Conservation (phyloP, 2,888 invertebrate species). For the Alcis repandata region DNA sequence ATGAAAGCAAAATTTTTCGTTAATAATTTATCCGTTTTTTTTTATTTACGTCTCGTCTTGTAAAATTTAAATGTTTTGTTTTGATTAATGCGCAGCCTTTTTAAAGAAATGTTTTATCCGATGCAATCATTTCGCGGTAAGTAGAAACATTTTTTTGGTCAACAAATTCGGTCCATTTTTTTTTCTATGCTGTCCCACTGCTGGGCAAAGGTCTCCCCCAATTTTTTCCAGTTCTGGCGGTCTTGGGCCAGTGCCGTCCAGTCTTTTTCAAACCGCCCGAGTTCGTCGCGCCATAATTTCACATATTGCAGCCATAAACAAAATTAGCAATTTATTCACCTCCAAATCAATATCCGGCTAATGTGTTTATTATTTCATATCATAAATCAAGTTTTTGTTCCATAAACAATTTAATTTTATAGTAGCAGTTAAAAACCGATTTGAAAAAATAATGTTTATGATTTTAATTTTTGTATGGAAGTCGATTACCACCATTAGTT, state of each 20-base stretch:
- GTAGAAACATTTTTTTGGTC: not conserved
- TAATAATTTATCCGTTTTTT: too few species aligned
- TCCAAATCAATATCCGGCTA: slow-evolving; percentile 44
- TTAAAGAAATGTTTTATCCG: too few species aligned
- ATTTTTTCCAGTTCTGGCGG: too few species aligned
- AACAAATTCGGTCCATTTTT: not conserved
- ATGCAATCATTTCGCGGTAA: too few species aligned
- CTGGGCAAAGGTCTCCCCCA: too few species aligned
- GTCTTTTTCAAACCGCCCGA: too few species aligned
- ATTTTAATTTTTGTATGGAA: slow-evolving; percentile 73
- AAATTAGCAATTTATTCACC: slow-evolving; percentile 28
- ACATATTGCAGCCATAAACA: slow-evolving; percentile 16
- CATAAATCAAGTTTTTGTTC: slow-evolving; percentile 55
- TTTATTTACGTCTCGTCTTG: too few species aligned
- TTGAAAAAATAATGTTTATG: slow-evolving; percentile 63
- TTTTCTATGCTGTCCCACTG: too few species aligned
- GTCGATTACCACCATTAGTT: slow-evolving; percentile 80
- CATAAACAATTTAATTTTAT: slow-evolving; percentile 65
- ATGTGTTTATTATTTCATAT: slow-evolving; percentile 47
- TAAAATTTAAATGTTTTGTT: too few species aligned
- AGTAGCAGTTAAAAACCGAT: slow-evolving; percentile 60
- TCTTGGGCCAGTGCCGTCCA: too few species aligned
- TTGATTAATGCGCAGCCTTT: too few species aligned
- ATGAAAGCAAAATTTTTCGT: too few species aligned
- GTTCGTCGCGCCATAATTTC: not conserved